Percentiles rank a stretch among this genome's conserved stretches.
Evolutionary conservation across 2,113 vertebrate genomes (phyloP).

Genomic region (Gopherus flavomarginatus): DNA sequence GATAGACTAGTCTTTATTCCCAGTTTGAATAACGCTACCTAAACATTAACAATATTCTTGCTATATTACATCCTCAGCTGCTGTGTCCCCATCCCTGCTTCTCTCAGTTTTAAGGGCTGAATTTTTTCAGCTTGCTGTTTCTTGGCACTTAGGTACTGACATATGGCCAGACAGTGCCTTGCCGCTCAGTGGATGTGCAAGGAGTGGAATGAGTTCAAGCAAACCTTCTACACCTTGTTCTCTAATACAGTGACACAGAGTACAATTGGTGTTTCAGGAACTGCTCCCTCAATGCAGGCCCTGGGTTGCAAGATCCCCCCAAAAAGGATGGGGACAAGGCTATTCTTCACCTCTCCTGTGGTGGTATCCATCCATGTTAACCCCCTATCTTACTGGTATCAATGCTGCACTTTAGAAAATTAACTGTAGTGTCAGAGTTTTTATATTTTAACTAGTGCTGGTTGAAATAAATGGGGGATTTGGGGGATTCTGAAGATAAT

Average conservation of each 20-base stretch:
- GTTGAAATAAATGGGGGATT: neutral
- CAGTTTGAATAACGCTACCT: neutral
- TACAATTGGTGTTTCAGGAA: neutral
- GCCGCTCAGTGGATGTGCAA: neutral
- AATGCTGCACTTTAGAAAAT: constrained; percentile 42
- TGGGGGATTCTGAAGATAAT: neutral
- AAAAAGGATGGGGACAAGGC: neutral
- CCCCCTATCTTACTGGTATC: neutral
- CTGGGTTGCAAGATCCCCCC: neutral
- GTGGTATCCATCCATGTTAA: neutral
- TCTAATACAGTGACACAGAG: neutral
- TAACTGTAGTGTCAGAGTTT: neutral
- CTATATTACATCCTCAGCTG: neutral
- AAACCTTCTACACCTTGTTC: neutral
- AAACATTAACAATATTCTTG: neutral
- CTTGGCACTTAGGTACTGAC: neutral
- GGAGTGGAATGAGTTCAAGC: neutral
- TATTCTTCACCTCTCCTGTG: neutral
- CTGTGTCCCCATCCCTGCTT: neutral
- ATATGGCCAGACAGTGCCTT: neutral
- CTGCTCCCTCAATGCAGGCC: neutral
- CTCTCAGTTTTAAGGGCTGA: constrained; percentile 11
- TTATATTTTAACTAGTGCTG: constrained; percentile 12
- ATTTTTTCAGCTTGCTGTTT: neutral
- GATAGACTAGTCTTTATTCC: neutral